Evolutionary conservation across 1,140 invertebrate genomes (phyloP).

Genomic region (Zaprionus gabonicus): DNA sequence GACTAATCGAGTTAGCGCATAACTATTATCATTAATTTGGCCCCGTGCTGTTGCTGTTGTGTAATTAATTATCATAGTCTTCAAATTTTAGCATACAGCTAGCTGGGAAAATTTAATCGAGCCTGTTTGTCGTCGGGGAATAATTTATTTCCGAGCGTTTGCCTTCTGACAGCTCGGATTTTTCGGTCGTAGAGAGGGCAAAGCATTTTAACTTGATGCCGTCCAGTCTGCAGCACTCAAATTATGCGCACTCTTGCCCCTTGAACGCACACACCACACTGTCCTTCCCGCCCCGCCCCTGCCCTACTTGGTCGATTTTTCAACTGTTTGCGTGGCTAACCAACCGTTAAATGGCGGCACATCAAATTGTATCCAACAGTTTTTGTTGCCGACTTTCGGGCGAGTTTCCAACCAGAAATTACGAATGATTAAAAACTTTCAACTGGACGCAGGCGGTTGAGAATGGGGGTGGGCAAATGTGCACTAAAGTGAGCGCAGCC

Average conservation of each 20-base stretch:
- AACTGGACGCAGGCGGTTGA: constrained; percentile 42
- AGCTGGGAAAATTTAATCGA: constrained; percentile 27
- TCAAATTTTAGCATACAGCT: constrained; percentile 1
- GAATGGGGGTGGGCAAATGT: constrained; percentile 39
- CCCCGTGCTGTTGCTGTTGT: neutral
- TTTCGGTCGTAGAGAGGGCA: constrained; percentile 19
- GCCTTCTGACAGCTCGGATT: constrained; percentile 38
- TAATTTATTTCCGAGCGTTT: constrained; percentile 38
- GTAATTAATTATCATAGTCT: constrained; percentile 20
- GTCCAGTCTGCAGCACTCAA: constrained; percentile 39
- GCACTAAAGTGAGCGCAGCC: constrained; percentile 49
- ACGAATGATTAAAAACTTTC: constrained; percentile 68
- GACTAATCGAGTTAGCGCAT: neutral
- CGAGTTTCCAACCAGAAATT: constrained; percentile 39
- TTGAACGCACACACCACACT: neutral
- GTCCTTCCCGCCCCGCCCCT: neutral
- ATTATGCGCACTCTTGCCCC: constrained; percentile 32
- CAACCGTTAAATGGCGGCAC: constrained; percentile 68
- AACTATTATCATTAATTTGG: constrained; percentile 21
- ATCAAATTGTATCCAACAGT: constrained; percentile 43
- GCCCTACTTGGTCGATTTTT: constrained; percentile 40
- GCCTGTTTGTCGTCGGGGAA: constrained; percentile 42
- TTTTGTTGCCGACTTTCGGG: constrained; percentile 35
- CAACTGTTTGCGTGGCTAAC: constrained; percentile 70
- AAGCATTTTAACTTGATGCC: constrained; percentile 35